These are phyloP conservation scores for Hyles vespertilio DNA, from an alignment of 1,140 invertebrate genomes.

Conservation along the genomic window DNA sequence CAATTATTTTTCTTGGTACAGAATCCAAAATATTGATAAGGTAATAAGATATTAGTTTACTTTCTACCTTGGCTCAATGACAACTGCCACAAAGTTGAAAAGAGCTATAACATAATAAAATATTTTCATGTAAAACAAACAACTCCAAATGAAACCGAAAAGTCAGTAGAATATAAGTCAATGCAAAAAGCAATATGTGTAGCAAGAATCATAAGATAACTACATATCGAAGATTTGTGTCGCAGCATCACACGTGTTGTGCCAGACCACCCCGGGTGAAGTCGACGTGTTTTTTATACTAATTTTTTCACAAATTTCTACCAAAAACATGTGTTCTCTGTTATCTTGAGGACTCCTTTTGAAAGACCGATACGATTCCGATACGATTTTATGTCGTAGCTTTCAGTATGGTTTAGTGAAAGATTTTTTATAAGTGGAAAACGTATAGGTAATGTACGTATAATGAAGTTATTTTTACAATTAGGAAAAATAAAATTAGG, in stretches of 20 bases:
- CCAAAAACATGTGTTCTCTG: conserved; percentile 53
- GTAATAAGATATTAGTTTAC: too few relatives aligned
- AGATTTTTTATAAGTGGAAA: too few relatives aligned
- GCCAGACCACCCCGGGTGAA: conserved; percentile 43
- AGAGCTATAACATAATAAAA: not conserved
- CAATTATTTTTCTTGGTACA: too few relatives aligned
- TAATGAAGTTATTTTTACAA: too few relatives aligned
- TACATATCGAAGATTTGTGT: not conserved
- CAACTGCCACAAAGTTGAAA: not conserved
- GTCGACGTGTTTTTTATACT: conserved; percentile 42
- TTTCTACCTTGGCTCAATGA: not conserved
- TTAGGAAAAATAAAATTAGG: too few relatives aligned
- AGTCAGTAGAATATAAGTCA: not conserved
- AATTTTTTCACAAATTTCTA: conserved; percentile 42
- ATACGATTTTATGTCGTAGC: conserved; percentile 6
- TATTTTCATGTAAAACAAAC: not conserved
- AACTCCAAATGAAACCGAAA: not conserved
- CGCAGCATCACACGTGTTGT: conserved; percentile 28
- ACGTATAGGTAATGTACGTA: too few relatives aligned
- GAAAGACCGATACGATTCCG: conserved; percentile 28
- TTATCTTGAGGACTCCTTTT: conserved; percentile 32
- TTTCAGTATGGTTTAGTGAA: too few relatives aligned
- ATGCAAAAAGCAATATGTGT: too few relatives aligned
- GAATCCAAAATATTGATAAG: too few relatives aligned
- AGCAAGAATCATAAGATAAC: too few relatives aligned